These are phyloP conservation scores for Onychorhynchus coronatus DNA, from an alignment of 2,113 vertebrate species.

Conservation along the genomic window DNA sequence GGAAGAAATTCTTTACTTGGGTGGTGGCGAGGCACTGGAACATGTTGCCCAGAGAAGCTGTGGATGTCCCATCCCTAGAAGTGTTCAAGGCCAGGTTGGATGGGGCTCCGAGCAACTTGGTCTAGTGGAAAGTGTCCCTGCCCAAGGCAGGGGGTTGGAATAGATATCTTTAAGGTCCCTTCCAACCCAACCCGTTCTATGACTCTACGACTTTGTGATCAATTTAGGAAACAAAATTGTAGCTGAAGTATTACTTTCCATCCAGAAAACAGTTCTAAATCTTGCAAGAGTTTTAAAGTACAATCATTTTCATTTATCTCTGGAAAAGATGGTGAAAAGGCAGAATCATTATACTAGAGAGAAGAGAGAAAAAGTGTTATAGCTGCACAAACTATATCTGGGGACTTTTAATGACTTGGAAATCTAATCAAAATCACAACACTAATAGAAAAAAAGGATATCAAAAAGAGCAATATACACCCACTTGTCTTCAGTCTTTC, in stretches of 20 bases:
- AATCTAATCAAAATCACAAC: neutral
- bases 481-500: neutral
- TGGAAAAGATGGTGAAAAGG: neutral
- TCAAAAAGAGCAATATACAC: neutral
- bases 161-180: neutral
- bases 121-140: neutral
- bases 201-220: neutral
- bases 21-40: neutral
- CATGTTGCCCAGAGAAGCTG: neutral
- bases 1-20: accelerated
- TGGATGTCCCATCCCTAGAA: neutral
- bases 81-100: neutral
- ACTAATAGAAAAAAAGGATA: neutral
- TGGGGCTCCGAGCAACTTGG: neutral
- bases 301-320: neutral
- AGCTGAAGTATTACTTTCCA: neutral
- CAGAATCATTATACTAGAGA: neutral
- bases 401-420: neutral
- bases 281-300: neutral
- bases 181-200: neutral
- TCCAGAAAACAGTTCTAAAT: neutral
- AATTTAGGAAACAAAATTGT: neutral
- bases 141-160: neutral
- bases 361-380: neutral
- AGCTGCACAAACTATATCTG: neutral